Percentiles rank a stretch among this genome's conserved stretches.
Conservation (phyloP, 1,140 invertebrate genomes). For the Heliconius melpomene region DNA sequence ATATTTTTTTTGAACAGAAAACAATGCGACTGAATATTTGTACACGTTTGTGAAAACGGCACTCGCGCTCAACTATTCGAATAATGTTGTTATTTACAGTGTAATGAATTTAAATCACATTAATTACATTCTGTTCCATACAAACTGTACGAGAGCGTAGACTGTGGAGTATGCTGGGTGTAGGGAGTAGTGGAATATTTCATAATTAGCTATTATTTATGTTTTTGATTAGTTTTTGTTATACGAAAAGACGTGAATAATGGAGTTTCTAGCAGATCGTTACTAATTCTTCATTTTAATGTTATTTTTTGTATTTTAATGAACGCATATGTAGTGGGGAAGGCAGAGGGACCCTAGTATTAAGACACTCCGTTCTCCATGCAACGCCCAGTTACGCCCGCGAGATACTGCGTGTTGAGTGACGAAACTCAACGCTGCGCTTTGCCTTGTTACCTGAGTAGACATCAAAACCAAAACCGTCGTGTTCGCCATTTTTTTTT, state of each 20-base stretch:
- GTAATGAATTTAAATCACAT: conserved; percentile 11
- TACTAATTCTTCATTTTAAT: background rate
- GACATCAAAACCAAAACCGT: background rate
- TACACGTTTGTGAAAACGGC: background rate
- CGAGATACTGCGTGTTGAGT: no score
- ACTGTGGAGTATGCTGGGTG: background rate
- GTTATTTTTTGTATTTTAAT: no score
- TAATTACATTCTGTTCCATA: conserved; percentile 8
- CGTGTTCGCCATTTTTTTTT: background rate
- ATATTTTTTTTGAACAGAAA: background rate
- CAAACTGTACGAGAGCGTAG: background rate
- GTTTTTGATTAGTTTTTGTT: background rate
- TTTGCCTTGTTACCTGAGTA: no score
- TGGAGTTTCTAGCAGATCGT: background rate
- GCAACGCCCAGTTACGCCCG: no score
- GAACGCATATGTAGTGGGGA: no score
- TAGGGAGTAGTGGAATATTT: background rate
- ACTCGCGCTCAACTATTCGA: conserved; percentile 22
- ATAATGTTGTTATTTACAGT: conserved; percentile 16
- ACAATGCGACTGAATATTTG: conserved; percentile 31
- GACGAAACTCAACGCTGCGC: no score
- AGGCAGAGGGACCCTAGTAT: no score
- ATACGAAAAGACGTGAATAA: background rate
- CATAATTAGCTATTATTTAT: background rate
- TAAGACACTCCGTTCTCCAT: no score